Percentiles rank a stretch among this genome's conserved stretches.
Conservation (phyloP, 2,888 invertebrate species). For the Nomada goodeniana region DNA sequence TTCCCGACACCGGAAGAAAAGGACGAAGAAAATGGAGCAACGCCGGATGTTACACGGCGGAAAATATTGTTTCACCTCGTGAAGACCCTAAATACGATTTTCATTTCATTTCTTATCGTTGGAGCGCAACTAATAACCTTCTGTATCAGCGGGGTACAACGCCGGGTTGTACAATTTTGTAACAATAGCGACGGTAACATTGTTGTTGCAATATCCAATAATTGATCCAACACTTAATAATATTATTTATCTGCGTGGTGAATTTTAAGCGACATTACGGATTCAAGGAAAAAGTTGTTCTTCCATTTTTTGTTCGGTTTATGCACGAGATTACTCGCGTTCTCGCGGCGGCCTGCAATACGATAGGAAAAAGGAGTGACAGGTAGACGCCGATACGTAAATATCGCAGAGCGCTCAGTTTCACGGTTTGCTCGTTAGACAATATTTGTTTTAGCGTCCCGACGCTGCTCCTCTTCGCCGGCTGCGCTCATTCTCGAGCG, state of each 20-base stretch:
- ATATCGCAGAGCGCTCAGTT: conserved; percentile 22
- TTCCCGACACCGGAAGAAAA: conserved; percentile 5
- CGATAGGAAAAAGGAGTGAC: background rate
- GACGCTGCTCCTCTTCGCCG: conserved; percentile 2
- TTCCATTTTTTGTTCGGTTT: background rate
- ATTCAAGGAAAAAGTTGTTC: no score
- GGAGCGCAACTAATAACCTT: no score
- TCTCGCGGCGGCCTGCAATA: background rate
- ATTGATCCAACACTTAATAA: no score
- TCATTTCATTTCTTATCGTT: no score
- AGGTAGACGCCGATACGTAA: conserved; percentile 26
- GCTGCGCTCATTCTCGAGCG: background rate
- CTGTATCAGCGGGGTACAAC: no score
- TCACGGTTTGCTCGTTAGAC: conserved; percentile 16
- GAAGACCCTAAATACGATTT: conserved; percentile 3
- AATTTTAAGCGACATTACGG: no score
- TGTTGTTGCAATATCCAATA: no score
- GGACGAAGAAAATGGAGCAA: background rate
- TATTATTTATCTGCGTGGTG: no score
- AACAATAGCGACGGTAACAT: no score
- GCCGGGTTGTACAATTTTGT: no score
- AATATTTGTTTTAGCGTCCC: conserved; percentile 38
- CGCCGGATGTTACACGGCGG: background rate
- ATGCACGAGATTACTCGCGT: conserved; percentile 8
- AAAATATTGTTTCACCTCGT: conserved; percentile 6